Conservation (phyloP, 2,797 vertebrate genomes). For the Ataeniobius toweri region DNA sequence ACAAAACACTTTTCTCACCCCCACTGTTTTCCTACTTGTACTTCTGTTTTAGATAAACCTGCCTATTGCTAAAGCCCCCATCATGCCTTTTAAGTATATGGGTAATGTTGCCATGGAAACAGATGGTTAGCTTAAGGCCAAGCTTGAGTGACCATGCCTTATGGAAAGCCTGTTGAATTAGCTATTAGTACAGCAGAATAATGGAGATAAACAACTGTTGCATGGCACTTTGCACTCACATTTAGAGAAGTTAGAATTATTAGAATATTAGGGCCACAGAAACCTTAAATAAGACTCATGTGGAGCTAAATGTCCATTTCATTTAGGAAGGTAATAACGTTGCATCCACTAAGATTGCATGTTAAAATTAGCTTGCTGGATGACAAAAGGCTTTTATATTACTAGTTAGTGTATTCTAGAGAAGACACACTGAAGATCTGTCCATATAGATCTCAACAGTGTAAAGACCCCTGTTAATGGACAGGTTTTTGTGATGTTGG, state of each 20-base stretch:
- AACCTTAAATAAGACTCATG: neutral
- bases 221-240: too few species aligned
- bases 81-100: neutral
- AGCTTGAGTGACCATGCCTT: neutral
- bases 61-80: neutral
- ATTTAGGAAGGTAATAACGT: neutral
- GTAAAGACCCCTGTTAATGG: too few species aligned
- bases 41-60: neutral
- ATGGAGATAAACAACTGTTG: neutral
- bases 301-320: neutral
- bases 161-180: neutral
- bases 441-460: too few species aligned
- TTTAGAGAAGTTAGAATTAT: neutral
- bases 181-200: neutral
- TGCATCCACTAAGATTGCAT: neutral
- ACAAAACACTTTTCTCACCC: neutral
- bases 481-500: too few species aligned
- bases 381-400: neutral
- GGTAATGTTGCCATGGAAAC: slow-evolving; percentile 2
- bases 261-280: neutral
- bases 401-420: neutral
- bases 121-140: neutral
- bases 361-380: neutral
- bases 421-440: neutral
- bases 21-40: neutral